Evolutionary conservation across 2,113 vertebrate genomes (phyloP).

Genomic region (Oenanthe melanoleuca): DNA sequence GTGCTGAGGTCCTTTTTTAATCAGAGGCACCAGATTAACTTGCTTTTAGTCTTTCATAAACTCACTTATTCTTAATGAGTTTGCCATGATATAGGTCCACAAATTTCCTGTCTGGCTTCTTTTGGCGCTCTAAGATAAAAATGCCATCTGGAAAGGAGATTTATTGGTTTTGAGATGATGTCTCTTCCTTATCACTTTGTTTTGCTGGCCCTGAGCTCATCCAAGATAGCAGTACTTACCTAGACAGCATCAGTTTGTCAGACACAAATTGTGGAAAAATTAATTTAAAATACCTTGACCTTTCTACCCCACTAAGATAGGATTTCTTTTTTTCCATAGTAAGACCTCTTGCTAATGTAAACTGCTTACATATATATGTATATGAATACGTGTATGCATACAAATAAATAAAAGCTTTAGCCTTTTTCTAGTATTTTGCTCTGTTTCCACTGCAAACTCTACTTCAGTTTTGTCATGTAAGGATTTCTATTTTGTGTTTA

Average conservation of each 20-base stretch:
- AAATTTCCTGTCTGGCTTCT: constrained; percentile 65
- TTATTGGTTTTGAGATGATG: constrained; percentile 47
- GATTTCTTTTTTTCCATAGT: neutral
- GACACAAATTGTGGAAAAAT: constrained; percentile 34
- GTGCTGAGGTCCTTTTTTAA: constrained; percentile 57
- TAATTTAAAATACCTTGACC: constrained; percentile 34
- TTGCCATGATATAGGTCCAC: constrained; percentile 25
- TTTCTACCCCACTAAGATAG: neutral
- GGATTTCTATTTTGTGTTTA: neutral
- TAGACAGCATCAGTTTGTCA: constrained; percentile 26
- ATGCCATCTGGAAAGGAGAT: constrained; percentile 49
- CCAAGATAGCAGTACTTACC: constrained; percentile 35
- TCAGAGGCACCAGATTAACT: constrained; percentile 56
- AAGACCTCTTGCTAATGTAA: neutral
- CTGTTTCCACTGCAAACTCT: neutral
- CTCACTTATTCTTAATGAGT: constrained; percentile 62
- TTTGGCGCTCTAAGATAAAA: constrained; percentile 72
- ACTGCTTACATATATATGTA: neutral
- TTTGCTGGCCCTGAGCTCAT: constrained; percentile 50
- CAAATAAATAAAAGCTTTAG: neutral
- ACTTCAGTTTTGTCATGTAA: neutral
- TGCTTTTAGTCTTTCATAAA: constrained; percentile 53
- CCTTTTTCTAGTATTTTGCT: neutral
- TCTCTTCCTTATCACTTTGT: constrained; percentile 65
- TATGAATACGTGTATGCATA: neutral